phyloP scores from a whole-genome alignment of 2,113 vertebrate genomes.

The Ia io region DNA sequence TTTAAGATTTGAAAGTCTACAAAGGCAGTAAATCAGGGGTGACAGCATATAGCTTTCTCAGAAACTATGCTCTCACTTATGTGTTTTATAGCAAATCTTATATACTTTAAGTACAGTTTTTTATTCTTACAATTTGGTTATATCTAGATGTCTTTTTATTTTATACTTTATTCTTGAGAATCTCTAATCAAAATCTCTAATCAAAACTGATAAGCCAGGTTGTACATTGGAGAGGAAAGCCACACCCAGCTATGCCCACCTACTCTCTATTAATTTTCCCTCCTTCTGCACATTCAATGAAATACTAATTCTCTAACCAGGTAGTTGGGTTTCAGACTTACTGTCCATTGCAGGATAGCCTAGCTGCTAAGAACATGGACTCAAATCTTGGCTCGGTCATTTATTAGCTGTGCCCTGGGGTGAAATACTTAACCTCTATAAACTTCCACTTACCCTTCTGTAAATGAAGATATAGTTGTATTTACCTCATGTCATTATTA shows the following conservation, averaged over 20 bases:
- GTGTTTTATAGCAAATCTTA: slow-evolving; percentile 28
- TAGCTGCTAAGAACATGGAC: background rate
- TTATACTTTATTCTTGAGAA: background rate
- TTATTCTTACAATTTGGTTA: background rate
- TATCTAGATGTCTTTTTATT: slow-evolving; percentile 14
- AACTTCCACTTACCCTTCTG: slow-evolving; percentile 7
- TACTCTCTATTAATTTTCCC: background rate
- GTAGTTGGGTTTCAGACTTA: background rate
- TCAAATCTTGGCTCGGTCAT: background rate
- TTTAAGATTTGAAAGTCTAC: slow-evolving; percentile 34
- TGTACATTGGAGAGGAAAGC: background rate
- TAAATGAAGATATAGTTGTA: background rate
- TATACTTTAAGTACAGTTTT: background rate
- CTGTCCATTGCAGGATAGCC: background rate
- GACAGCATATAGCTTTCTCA: background rate
- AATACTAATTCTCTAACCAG: background rate
- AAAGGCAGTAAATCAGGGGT: background rate
- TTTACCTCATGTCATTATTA: background rate
- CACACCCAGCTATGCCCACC: background rate
- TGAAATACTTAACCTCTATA: slow-evolving; percentile 34
- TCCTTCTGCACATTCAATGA: background rate
- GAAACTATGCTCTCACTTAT: background rate
- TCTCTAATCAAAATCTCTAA: slow-evolving; percentile 5
- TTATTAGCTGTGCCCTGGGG: slow-evolving; percentile 7
- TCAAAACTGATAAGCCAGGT: background rate